phyloP scores from a whole-genome alignment of 2,888 invertebrate genomes.

The Clostera curtula region DNA sequence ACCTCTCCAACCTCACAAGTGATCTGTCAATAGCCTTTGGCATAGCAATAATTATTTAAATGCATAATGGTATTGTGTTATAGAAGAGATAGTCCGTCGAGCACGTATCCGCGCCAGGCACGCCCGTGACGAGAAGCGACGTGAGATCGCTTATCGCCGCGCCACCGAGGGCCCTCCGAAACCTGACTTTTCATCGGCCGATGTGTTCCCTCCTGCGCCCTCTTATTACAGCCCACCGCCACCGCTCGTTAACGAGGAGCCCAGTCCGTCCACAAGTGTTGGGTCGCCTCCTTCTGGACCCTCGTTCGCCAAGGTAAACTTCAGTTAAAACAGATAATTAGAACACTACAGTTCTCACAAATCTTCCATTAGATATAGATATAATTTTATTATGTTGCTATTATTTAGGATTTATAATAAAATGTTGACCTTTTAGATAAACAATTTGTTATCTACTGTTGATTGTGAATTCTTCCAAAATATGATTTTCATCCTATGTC shows the following conservation, averaged over 20 bases:
- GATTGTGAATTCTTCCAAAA: too few relatives aligned
- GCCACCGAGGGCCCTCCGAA: slow-evolving; percentile 80
- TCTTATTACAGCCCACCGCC: slow-evolving; percentile 30
- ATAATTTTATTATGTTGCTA: too few relatives aligned
- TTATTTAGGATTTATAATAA: not conserved
- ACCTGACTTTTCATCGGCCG: slow-evolving; percentile 75
- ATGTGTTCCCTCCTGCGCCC: slow-evolving; percentile 51
- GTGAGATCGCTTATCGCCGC: slow-evolving; percentile 85
- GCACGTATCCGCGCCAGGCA: slow-evolving; percentile 80
- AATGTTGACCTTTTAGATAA: too few relatives aligned
- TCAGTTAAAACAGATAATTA: not conserved
- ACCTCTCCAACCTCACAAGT: too few relatives aligned
- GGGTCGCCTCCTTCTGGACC: slow-evolving; percentile 44
- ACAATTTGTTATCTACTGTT: too few relatives aligned
- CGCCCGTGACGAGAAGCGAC: slow-evolving; percentile 84
- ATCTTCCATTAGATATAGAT: too few relatives aligned
- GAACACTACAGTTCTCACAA: too few relatives aligned
- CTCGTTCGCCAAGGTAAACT: slow-evolving; percentile 63
- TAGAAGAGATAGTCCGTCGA: slow-evolving; percentile 84
- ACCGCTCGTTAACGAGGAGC: slow-evolving; percentile 16
- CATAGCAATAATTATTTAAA: too few relatives aligned
- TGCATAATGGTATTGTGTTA: slow-evolving; percentile 11
- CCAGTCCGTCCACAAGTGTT: slow-evolving; percentile 26
- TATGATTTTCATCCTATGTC: too few relatives aligned
- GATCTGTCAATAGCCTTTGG: too few relatives aligned